Evolutionary conservation across 2,888 invertebrate species (phyloP).

Genomic region (Aphidius colemani): DNA sequence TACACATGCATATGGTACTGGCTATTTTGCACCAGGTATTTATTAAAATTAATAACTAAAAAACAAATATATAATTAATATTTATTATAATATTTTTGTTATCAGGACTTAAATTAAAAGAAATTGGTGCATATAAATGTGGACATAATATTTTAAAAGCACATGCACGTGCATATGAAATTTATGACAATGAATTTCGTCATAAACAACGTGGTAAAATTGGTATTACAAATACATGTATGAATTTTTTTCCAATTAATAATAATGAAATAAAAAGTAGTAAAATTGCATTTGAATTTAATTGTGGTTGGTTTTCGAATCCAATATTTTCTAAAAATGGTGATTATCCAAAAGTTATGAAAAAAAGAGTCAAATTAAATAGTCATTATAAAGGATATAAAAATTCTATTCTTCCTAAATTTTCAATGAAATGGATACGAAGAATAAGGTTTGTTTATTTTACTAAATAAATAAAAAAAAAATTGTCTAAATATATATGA

Average conservation of each 20-base stretch:
- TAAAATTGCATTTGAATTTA: conserved; percentile 63
- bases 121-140: conserved; percentile 67
- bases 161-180: conserved; percentile 69
- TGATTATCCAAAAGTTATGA: conserved; percentile 72
- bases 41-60: too few relatives aligned
- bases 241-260: conserved; percentile 50
- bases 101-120: conserved; percentile 51
- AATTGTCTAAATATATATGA: too few relatives aligned
- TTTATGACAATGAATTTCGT: conserved; percentile 67
- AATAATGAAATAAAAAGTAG: conserved; percentile 64
- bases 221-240: conserved; percentile 67
- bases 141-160: conserved; percentile 68
- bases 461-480: too few relatives aligned
- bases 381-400: conserved; percentile 66
- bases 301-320: conserved; percentile 72
- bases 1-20: conserved; percentile 60
- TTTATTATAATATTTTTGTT: too few relatives aligned
- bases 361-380: conserved; percentile 63
- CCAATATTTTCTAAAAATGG: conserved; percentile 69
- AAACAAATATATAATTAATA: too few relatives aligned
- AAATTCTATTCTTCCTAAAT: conserved; percentile 66
- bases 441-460: background rate
- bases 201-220: conserved; percentile 62
- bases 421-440: conserved; percentile 37
- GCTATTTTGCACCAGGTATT: background rate